Conservation (phyloP, 2,888 invertebrate genomes). For the Hymenopus coronatus region DNA sequence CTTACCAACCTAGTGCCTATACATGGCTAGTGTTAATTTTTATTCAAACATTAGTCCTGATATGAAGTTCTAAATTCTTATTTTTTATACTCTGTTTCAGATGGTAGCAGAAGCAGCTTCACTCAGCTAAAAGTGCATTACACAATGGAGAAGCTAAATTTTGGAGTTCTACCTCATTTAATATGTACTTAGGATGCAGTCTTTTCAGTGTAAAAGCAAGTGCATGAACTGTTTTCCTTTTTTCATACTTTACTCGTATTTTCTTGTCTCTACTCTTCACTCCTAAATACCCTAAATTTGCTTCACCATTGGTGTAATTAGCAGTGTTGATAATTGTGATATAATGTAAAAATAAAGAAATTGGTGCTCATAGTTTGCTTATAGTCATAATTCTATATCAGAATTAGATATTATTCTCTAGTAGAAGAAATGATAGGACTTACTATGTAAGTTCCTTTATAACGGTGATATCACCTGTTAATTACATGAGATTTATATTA, state of each 20-base stretch:
- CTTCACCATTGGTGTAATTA: not conserved
- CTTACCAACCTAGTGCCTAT: no score
- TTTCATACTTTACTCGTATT: not conserved
- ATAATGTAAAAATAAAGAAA: not conserved
- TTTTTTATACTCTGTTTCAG: not conserved
- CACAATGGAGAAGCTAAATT: not conserved
- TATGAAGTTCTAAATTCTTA: not conserved
- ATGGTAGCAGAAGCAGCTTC: not conserved
- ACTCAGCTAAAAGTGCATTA: not conserved
- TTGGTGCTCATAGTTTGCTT: constrained; percentile 12
- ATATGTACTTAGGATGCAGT: not conserved
- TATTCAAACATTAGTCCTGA: no score
- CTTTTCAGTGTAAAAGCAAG: not conserved
- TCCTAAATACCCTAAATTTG: not conserved
- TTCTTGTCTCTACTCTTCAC: not conserved
- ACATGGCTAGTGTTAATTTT: no score
- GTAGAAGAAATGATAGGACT: not conserved
- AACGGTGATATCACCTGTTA: not conserved
- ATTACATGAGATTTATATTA: not conserved
- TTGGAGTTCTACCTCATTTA: not conserved
- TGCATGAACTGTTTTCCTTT: not conserved
- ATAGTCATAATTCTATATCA: not conserved
- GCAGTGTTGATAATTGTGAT: constrained; percentile 4
- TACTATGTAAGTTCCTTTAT: not conserved
- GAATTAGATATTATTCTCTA: not conserved